Evolutionary conservation across 1,140 invertebrate genomes (phyloP), one percentile per base, ranked within the genome.

Genomic region (Tetragnatha versicolor): DNA sequence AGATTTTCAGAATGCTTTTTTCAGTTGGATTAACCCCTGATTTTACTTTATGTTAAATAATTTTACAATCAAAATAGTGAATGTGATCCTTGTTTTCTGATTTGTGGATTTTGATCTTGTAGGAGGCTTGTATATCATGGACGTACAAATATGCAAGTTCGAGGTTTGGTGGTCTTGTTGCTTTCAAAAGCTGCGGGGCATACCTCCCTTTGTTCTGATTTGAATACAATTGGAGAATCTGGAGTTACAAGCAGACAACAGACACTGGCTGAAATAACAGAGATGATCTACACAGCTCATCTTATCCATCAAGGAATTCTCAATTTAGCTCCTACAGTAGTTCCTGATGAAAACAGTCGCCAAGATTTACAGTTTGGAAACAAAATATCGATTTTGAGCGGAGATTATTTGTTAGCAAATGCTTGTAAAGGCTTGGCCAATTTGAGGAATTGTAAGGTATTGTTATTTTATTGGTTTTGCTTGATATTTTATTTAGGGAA

Each of bases 221-320:
- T 81, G 27, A 51, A 75, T 49, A 63, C 25, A 61, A 75, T 45
- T 45, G 25, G n/a, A 49, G 17, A 12, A 47, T 35, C 58, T 35
- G 79, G 63, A 51, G 81, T 82, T 82, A 84, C 81, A 82, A 81
- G 79, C 83, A 92, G 93, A 82, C 96, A 98, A 87, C 89, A 93
- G 78, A 92, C 92, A 22, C 87, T 99, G 65, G 96, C 96, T 0
- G 94, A 98, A 88, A 93, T 98, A 6, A 94, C 94, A 0, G 97
- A 99, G 88, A 98, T 99, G 96, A 98, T 99, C 79, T 91, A 97
- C 55, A 98, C 95, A 12, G 95, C 95, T 70, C 94, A 97, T 86
- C 87, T 98, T 53, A 93, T 98, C 12, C 97, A 99, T 85, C 96
- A 96, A 87, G 75, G 60, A 87, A 86, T 83, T 83, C 88, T 79